A percentile compares a stretch with the other conserved stretches of the same genome.
Conservation (phyloP, 2,113 vertebrate genomes). For the Melanocharis versteri region DNA sequence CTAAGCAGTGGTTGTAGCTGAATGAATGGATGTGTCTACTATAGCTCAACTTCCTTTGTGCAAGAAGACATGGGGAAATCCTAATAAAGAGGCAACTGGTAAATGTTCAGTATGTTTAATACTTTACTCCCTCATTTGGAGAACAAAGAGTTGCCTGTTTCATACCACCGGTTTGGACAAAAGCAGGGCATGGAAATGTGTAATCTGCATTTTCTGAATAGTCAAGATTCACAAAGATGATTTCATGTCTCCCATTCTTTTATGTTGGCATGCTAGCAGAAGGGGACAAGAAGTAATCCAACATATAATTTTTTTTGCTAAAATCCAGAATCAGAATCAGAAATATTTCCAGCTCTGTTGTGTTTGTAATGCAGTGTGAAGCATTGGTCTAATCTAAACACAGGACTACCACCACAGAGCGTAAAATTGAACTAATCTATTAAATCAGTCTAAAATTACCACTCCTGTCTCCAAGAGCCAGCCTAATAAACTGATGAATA, state of each 20-base stretch:
- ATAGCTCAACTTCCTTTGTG: not conserved
- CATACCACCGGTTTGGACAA: not conserved
- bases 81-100: not conserved
- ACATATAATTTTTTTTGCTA: not conserved
- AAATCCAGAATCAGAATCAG: not conserved
- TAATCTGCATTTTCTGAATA: constrained; percentile 54
- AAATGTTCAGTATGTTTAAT: constrained; percentile 27
- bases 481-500: constrained; percentile 31
- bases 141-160: constrained; percentile 47
- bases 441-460: not conserved
- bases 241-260: not conserved
- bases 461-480: not conserved
- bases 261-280: not conserved
- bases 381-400: not conserved
- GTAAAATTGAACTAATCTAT: not conserved
- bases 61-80: not conserved
- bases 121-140: constrained; percentile 3
- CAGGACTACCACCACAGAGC: not conserved
- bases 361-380: not conserved
- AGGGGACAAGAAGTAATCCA: not conserved
- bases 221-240: constrained; percentile 11
- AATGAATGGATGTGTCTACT: not conserved
- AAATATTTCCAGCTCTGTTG: not conserved
- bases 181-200: constrained; percentile 1
- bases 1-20: not conserved